Evolutionary conservation across 2,888 invertebrate genomes (phyloP), one percentile per base, ranked within the genome.

Genomic region (Pheosia tremula): DNA sequence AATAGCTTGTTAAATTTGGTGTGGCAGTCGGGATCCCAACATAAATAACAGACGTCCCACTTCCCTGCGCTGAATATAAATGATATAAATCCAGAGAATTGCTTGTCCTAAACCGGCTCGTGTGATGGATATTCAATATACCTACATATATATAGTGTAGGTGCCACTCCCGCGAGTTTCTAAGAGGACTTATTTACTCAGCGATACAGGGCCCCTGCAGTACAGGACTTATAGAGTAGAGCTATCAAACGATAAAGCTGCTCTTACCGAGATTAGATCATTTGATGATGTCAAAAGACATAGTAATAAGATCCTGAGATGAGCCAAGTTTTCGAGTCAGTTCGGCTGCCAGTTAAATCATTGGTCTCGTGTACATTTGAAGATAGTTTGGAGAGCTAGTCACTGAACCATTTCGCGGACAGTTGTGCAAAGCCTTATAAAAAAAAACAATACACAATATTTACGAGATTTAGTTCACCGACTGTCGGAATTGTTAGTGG

Each of bases 41-140:
- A 75, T 77, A 79, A 76, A 77, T 78, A 80, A 73, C 80, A 81
- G 81, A 82, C 81, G 85, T 76, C 77, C 84, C 77, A 79, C 68
- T 82, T 83, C 71, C 78, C 66, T 72, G 75, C 69, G 62, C 76
- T 71, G 83, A 82, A 86, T 86, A 81, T 82, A 83, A 85, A 87
- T 84, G 74, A 75, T 80, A 83, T 84, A 84, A 86, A 88, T 84
- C 82, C 77, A 74, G 67, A 67, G 69, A 75, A 78, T 78, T 73
- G 77, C 72, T 73, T 63, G 64, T 71, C 71, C 66, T 74, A 57
- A 62, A 68, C 64, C 65, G 69, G 72, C 74, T 79, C 75, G 68
- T 66, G 64, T 75, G 74, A 81, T 73, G 75, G 76, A 79, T 81
- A 76, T 79, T 71, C 68, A 59, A 68, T 69, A 61, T 66, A 66